Conservation (phyloP, 2,888 invertebrate genomes). For the Netelia fuscicornis region DNA sequence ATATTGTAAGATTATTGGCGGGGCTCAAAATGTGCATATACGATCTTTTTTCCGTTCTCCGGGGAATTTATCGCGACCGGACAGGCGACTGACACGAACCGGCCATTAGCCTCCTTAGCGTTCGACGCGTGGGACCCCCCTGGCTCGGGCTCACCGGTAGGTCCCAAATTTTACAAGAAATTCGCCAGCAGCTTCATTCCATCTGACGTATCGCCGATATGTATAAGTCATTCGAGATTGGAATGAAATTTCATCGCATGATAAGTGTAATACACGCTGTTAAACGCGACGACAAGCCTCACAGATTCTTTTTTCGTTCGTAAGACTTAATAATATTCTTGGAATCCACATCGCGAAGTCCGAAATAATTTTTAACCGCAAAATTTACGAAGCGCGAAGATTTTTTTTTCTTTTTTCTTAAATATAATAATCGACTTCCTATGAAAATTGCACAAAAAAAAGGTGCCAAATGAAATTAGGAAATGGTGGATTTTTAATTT, state of each 20-base stretch:
- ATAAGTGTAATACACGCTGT: background rate
- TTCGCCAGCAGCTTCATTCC: slow-evolving; percentile 45
- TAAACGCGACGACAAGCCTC: background rate
- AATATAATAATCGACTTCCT: no score
- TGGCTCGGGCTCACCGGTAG: slow-evolving; percentile 60
- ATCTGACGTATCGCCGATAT: slow-evolving; percentile 45
- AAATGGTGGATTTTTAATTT: no score
- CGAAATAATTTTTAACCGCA: no score
- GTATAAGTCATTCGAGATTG: background rate
- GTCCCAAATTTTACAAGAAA: slow-evolving; percentile 57
- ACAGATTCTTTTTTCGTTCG: background rate
- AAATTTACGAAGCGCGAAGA: no score
- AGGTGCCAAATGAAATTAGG: no score
- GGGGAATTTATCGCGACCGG: slow-evolving; percentile 67
- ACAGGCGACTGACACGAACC: slow-evolving; percentile 68
- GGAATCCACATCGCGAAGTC: no score
- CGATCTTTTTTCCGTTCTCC: slow-evolving; percentile 58
- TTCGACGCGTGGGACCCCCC: slow-evolving; percentile 65
- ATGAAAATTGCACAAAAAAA: no score
- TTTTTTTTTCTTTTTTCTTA: no score
- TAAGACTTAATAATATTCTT: no score
- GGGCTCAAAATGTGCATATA: slow-evolving; percentile 15
- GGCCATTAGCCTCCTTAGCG: slow-evolving; percentile 68
- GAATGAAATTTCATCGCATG: background rate
- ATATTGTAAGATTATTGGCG: slow-evolving; percentile 51